phyloP scores from a whole-genome alignment of 2,888 invertebrate species.

The Monoplex corrugatus region DNA sequence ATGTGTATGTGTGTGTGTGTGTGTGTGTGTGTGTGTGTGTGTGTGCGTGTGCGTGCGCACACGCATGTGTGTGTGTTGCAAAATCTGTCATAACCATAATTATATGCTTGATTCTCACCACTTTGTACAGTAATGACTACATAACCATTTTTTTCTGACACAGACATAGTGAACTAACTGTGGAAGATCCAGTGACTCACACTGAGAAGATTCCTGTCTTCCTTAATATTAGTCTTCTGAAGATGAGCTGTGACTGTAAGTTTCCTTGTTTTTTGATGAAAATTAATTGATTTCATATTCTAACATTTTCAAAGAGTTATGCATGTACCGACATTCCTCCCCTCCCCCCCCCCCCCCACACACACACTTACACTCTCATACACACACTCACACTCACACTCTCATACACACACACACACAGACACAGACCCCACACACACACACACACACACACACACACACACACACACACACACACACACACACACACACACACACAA shows the following conservation, averaged over 20 bases:
- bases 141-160: slow-evolving; percentile 52
- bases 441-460: not conserved
- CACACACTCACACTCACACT: too few species aligned
- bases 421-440: not conserved
- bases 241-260: slow-evolving; percentile 84
- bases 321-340: too few species aligned
- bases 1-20: not conserved
- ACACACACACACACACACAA: not conserved
- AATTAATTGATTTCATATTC: too few species aligned
- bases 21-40: not conserved
- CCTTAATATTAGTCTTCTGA: slow-evolving; percentile 83
- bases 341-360: too few species aligned
- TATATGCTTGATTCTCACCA: too few species aligned
- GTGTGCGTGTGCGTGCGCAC: slow-evolving; percentile 11
- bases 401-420: not conserved
- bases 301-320: too few species aligned
- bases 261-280: too few species aligned
- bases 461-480: not conserved
- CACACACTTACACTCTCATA: too few species aligned
- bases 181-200: slow-evolving; percentile 83
- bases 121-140: too few species aligned
- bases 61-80: not conserved
- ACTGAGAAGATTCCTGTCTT: slow-evolving; percentile 83
- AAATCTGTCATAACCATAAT: too few species aligned
- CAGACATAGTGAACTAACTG: slow-evolving; percentile 84